Evolutionary conservation across 2,797 vertebrate genomes (phyloP).

Genomic region (Cryptoprocta ferox): DNA sequence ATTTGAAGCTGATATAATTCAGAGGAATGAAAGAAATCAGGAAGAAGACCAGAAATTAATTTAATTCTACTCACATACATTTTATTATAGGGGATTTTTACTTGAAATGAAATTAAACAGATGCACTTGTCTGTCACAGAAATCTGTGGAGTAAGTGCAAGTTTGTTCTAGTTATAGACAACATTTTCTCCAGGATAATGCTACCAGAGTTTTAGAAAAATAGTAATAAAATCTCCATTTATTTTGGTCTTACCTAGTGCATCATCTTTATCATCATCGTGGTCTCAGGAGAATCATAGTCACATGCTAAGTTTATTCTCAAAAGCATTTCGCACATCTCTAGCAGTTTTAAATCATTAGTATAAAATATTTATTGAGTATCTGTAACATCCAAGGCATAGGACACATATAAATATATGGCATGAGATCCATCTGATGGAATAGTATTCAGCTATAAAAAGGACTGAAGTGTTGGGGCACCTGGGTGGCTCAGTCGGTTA

Average conservation of each 20-base stretch:
- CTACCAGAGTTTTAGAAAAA: not conserved
- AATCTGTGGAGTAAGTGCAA: not conserved
- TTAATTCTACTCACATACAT: not conserved
- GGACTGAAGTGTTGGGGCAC: not conserved
- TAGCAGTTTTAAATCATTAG: not conserved
- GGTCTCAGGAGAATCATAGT: not conserved
- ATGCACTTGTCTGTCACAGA: not conserved
- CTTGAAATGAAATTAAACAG: not conserved
- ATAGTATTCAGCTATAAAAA: not conserved
- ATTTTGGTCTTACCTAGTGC: not conserved
- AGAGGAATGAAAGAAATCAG: not conserved
- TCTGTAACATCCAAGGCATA: not conserved
- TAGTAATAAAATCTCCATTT: not conserved
- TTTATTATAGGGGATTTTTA: not conserved
- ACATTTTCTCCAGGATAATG: not conserved
- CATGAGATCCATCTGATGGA: not conserved
- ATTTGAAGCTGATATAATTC: not conserved
- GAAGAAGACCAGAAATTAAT: not conserved
- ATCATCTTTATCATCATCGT: not conserved
- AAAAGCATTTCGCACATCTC: not conserved
- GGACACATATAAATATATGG: not conserved
- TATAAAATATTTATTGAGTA: not conserved
- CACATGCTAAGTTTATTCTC: not conserved
- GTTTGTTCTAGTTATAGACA: not conserved
- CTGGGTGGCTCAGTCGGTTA: not conserved